A percentile compares a stretch with the other conserved stretches of the same genome.
Conservation (phyloP, 2,113 vertebrate species). For the Ictalurus punctatus region DNA sequence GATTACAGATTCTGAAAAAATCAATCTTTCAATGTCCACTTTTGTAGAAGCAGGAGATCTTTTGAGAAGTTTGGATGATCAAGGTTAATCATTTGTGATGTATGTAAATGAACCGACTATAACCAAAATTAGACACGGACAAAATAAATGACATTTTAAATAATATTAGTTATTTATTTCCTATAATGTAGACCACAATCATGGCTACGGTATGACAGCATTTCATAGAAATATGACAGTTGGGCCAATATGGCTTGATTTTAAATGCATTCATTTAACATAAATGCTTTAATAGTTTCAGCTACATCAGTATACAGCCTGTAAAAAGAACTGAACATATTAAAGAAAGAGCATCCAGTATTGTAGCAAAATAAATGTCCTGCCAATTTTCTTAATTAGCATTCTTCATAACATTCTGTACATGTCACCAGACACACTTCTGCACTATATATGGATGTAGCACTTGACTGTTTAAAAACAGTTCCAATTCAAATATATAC, state of each 20-base stretch:
- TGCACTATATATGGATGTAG: neutral
- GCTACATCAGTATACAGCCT: slow-evolving; percentile 68
- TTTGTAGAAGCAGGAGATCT: neutral
- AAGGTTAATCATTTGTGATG: neutral
- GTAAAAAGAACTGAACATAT: slow-evolving; percentile 56
- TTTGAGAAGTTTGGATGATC: neutral
- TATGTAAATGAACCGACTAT: neutral
- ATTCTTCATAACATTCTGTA: neutral
- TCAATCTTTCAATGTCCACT: too few species aligned
- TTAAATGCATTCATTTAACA: slow-evolving; percentile 74
- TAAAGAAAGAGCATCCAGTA: neutral
- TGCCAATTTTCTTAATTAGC: neutral
- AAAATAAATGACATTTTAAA: slow-evolving; percentile 54
- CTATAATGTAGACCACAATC: slow-evolving; percentile 73
- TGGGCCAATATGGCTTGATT: slow-evolving; percentile 88
- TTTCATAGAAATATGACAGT: slow-evolving; percentile 93
- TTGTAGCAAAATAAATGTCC: slow-evolving; percentile 8
- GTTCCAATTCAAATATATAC: neutral
- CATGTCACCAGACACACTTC: neutral
- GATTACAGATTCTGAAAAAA: too few species aligned
- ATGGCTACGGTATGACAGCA: slow-evolving; percentile 69
- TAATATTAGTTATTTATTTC: slow-evolving; percentile 81
- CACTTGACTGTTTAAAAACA: neutral
- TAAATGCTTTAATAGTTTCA: slow-evolving; percentile 66
- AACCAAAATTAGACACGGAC: neutral